These are phyloP conservation scores for Oreohelix idahoensis DNA, from an alignment of 1,140 invertebrate species.

Conservation along the genomic window DNA sequence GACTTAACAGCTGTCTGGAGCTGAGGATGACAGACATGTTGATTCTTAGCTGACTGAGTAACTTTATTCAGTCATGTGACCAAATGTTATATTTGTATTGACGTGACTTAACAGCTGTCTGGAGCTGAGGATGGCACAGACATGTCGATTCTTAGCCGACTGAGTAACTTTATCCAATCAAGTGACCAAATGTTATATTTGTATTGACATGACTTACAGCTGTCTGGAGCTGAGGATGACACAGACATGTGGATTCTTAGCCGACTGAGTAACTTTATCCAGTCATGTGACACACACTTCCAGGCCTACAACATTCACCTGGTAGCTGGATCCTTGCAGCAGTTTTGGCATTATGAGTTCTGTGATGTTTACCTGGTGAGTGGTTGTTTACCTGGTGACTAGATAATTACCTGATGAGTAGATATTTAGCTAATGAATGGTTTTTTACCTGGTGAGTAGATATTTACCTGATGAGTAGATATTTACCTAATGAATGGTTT, in stretches of 20 bases:
- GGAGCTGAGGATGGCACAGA: constrained; percentile 53
- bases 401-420: too few relatives aligned
- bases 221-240: constrained; percentile 37
- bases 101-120: too few relatives aligned
- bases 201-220: too few relatives aligned
- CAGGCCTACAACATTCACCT: constrained; percentile 60
- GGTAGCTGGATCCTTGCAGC: constrained; percentile 59
- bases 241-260: constrained; percentile 71
- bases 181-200: too few relatives aligned
- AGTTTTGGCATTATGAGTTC: constrained; percentile 70
- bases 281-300: constrained; percentile 61
- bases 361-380: constrained; percentile 72
- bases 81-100: too few relatives aligned
- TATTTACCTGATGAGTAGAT: too few relatives aligned
- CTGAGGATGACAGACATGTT: constrained; percentile 69
- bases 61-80: constrained; percentile 62
- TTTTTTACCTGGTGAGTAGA: too few relatives aligned
- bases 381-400: not conserved
- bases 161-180: constrained; percentile 57
- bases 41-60: constrained; percentile 67
- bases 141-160: constrained; percentile 68
- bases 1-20: too few relatives aligned
- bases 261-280: constrained; percentile 59
- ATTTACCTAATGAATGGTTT: too few relatives aligned
- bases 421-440: too few relatives aligned